Percentiles rank a stretch among this genome's conserved stretches.
Evolutionary conservation across 1,140 invertebrate species (phyloP).

Genomic region (Drosophila lacteicornis): DNA sequence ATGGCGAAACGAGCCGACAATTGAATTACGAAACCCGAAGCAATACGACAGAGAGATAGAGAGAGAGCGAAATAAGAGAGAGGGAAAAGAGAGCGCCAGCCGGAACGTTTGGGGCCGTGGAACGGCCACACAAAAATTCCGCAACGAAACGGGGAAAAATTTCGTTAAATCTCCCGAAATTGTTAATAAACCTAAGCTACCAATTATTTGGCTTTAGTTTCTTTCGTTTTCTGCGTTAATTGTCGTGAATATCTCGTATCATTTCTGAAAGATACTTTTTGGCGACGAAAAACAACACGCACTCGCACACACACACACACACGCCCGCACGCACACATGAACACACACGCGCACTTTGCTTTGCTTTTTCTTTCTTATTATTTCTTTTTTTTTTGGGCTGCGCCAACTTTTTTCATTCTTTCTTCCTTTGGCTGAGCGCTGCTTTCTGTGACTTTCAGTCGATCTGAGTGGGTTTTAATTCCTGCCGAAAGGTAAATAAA

Average conservation of each 20-base stretch:
- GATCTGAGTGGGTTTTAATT: constrained; percentile 48
- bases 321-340: constrained; percentile 37
- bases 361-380: constrained; percentile 58
- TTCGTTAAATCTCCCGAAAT: constrained; percentile 17
- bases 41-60: constrained; percentile 34
- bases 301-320: constrained; percentile 36
- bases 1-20: constrained; percentile 58
- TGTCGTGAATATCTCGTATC: constrained; percentile 24
- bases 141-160: constrained; percentile 64
- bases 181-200: constrained; percentile 37
- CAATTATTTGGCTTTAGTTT: constrained; percentile 15
- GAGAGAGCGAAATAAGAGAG: constrained; percentile 12
- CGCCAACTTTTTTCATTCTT: constrained; percentile 63
- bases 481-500: constrained; percentile 40
- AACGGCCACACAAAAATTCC: constrained; percentile 77
- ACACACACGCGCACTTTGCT: constrained; percentile 62
- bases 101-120: constrained; percentile 55
- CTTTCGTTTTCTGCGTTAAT: constrained; percentile 2
- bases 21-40: constrained; percentile 77
- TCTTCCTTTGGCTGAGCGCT: constrained; percentile 16
- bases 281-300: constrained; percentile 46
- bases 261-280: constrained; percentile 27
- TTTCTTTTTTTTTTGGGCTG: constrained; percentile 58
- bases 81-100: constrained; percentile 31
- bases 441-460: constrained; percentile 48